Percentiles rank a stretch among this genome's conserved stretches.
phyloP scores from a whole-genome alignment of 1,140 invertebrate genomes.

The Meloidogyne hapla region DNA sequence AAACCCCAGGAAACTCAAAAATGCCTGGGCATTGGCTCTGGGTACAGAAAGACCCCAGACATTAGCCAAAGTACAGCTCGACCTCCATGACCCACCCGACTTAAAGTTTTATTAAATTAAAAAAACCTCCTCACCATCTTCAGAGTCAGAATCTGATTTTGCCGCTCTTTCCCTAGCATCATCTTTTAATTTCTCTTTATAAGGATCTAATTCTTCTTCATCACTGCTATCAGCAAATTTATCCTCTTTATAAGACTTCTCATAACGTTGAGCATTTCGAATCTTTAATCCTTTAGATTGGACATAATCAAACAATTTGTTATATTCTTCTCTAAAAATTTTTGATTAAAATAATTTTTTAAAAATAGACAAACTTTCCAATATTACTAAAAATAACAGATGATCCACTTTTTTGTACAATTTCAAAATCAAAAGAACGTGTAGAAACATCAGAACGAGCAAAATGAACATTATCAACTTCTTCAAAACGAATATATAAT shows the following conservation, averaged over 20 bases:
- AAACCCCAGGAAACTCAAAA: no score
- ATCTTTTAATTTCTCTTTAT: conserved; percentile 89
- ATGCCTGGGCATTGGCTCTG: no score
- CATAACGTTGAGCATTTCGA: conserved; percentile 86
- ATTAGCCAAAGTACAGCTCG: no score
- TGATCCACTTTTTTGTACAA: conserved; percentile 84
- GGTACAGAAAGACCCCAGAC: no score
- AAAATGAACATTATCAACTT: conserved; percentile 91
- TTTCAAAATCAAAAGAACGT: conserved; percentile 93
- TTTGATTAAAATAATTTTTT: conserved; percentile 21
- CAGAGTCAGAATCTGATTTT: conserved; percentile 59
- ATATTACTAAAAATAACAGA: conserved; percentile 94
- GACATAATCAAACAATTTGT: conserved; percentile 92
- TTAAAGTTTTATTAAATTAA: no score
- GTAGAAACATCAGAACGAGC: conserved; percentile 90
- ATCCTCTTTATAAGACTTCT: conserved; percentile 65
- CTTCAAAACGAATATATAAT: conserved; percentile 94
- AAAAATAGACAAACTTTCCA: conserved; percentile 74
- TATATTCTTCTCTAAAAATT: conserved; percentile 79
- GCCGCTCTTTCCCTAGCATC: conserved; percentile 66
- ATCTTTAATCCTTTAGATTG: conserved; percentile 87
- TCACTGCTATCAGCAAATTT: conserved; percentile 84
- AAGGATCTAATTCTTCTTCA: conserved; percentile 92
- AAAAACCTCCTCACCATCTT: conserved; percentile 39
- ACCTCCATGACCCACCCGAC: no score